These are phyloP conservation scores for Tetragnatha versicolor DNA, from an alignment of 1,140 invertebrate species.

Conservation along the genomic window DNA sequence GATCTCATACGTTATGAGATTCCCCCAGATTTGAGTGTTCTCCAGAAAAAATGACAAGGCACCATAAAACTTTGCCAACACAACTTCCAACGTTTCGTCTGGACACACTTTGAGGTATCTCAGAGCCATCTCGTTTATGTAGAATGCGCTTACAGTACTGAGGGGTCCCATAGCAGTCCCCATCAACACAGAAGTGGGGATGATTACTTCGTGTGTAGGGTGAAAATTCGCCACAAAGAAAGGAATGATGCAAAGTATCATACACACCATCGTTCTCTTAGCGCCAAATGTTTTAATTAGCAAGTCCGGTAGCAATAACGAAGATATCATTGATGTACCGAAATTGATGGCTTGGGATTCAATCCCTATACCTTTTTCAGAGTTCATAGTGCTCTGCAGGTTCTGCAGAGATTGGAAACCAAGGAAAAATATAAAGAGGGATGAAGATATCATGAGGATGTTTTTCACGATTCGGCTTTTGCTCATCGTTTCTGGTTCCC, in stretches of 20 bases:
- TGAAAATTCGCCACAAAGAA: constrained; percentile 34
- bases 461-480: constrained; percentile 90
- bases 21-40: constrained; percentile 92
- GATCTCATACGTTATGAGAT: constrained; percentile 80
- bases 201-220: constrained; percentile 2
- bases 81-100: constrained; percentile 71
- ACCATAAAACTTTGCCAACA: constrained; percentile 94
- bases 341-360: constrained; percentile 34
- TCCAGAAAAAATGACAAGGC: constrained; percentile 98
- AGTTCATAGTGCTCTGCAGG: constrained; percentile 50
- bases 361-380: constrained; percentile 21
- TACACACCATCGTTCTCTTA: constrained; percentile 22
- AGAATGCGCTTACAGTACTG: constrained; percentile 68
- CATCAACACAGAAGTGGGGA: constrained; percentile 25
- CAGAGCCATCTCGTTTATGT: constrained; percentile 66
- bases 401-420: constrained; percentile 81
- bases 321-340: constrained; percentile 16
- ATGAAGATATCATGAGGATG: constrained; percentile 81
- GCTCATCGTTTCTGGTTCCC: constrained; percentile 2
- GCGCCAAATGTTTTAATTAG: constrained; percentile 32
- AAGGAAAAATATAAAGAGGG: constrained; percentile 94
- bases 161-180: constrained; percentile 59
- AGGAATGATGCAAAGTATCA: constrained; percentile 11
- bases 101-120: not conserved
- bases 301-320: constrained; percentile 28